These are phyloP conservation scores for Metaphire vulgaris DNA, from an alignment of 1,140 invertebrate genomes.

Conservation along the genomic window DNA sequence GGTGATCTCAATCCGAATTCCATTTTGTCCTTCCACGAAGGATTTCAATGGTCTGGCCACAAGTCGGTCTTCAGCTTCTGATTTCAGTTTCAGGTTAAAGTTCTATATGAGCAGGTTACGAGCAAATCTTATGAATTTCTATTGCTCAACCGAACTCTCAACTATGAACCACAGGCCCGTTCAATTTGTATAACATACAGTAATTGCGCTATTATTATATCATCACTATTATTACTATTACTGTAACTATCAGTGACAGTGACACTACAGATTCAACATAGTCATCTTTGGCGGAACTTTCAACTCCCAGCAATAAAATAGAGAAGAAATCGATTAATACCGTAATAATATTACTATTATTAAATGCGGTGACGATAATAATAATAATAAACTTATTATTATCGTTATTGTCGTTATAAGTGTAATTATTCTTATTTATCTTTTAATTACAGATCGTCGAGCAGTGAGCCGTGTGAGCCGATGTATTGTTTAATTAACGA, in stretches of 20 bases:
- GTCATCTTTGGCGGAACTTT: no score
- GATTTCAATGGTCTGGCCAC: not conserved
- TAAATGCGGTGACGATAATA: no score
- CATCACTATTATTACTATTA: not conserved
- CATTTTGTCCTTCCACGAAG: not conserved
- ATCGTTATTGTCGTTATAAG: not conserved
- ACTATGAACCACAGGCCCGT: not conserved
- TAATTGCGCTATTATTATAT: no score
- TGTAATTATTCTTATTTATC: not conserved
- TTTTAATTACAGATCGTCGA: not conserved
- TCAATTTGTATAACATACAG: not conserved
- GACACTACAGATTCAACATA: no score
- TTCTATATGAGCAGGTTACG: no score
- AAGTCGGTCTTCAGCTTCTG: not conserved
- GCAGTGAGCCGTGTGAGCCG: not conserved
- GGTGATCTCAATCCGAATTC: not conserved
- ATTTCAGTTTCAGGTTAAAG: no score
- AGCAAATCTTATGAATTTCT: no score
- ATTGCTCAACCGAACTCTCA: not conserved
- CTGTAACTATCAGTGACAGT: not conserved
- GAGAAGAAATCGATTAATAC: no score
- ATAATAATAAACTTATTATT: not conserved
- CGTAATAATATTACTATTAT: no score
- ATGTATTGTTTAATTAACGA: conserved; percentile 73
- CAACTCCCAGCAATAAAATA: no score